Base-by-base conservation (phyloP, 64 coral and sea anemone genomes). In the Anthopleura sola region DNA sequence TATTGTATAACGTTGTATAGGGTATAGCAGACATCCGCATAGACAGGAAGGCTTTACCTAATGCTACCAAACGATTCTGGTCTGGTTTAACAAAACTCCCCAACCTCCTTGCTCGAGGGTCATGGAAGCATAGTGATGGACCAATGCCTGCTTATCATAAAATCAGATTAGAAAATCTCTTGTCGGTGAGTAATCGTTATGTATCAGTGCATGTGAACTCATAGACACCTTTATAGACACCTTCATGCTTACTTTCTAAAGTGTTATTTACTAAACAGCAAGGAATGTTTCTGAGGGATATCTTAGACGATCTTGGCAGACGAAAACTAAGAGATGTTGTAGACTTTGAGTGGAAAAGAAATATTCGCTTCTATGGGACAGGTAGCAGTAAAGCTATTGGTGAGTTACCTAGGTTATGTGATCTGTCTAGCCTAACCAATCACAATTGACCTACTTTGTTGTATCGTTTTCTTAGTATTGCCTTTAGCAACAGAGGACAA, bases 311-410 rank as follows among this genome's bases (percentile, higher is more conserved):
- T n/a, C 97, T 99, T 32, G 84, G 86, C 16, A 76, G 87, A 85
- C 92, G 97, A 7, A 99, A 99, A 55, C 84, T 99, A 18, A 88
- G 92, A 85, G 97, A 99, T 71, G 85, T 99, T 6, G 74, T 87
- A 36, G 97, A 99, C 64, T 99, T 99, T 95, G 97, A 99, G 53
- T 99, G 97, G 97, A 99, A 89, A 81, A 83, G 97, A 85, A 99
- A 99, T 50, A 95, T 90, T 50, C 62, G 97, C 5, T 99, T 99
- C 76, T 99, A 99, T 90, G 97, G 97, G 21, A 82, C 85, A 20
- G 47, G 17, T 48, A 46, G 76, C 38, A 79, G 66, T 11, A 31
- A 34, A 17, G 31, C 31, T 17, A 36, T 34, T 71, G 66, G 66
- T 71, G 29, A 71, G 66, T 71, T 71, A 11, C 11, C 28, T 24